phyloP scores from a whole-genome alignment of 1,140 invertebrate species.

The Musca domestica region DNA sequence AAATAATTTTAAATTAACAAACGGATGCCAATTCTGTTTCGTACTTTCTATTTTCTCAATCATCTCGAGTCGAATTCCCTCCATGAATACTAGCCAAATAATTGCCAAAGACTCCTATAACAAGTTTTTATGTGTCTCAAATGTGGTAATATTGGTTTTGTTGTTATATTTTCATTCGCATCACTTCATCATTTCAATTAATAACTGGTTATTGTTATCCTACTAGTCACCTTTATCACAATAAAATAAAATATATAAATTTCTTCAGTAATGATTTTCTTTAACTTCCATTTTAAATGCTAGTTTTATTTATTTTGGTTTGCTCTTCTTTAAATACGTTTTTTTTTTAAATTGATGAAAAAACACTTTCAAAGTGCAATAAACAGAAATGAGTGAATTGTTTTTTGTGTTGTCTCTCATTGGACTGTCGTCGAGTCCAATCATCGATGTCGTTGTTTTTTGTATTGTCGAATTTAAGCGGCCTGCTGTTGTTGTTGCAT shows the following conservation, averaged over 20 bases:
- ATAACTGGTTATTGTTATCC: too few species aligned
- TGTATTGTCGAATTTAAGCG: conserved; percentile 16
- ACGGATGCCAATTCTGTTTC: too few species aligned
- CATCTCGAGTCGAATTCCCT: too few species aligned
- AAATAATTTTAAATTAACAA: conserved; percentile 10
- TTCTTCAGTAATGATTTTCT: not conserved
- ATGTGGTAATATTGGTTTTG: too few species aligned
- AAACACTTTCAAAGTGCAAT: conserved; percentile 8
- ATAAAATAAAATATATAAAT: too few species aligned
- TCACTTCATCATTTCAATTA: too few species aligned
- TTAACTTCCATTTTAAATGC: conserved; percentile 9
- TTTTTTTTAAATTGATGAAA: conserved; percentile 3
- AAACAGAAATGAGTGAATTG: not conserved
- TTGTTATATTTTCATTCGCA: too few species aligned
- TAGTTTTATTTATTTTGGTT: conserved; percentile 1
- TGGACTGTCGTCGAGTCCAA: not conserved
- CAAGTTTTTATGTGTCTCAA: too few species aligned
- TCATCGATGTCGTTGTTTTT: not conserved
- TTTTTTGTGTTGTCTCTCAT: conserved; percentile 14
- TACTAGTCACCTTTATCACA: too few species aligned
- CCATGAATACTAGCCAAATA: too few species aligned
- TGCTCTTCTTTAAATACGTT: not conserved
- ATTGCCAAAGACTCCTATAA: too few species aligned
- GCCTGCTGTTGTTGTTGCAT: conserved; percentile 42
- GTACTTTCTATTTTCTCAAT: too few species aligned